A percentile compares a stretch with the other conserved stretches of the same genome.
These are phyloP conservation scores for Taurulus bubalis DNA, from an alignment of 2,113 vertebrate species.

Conservation along the genomic window DNA sequence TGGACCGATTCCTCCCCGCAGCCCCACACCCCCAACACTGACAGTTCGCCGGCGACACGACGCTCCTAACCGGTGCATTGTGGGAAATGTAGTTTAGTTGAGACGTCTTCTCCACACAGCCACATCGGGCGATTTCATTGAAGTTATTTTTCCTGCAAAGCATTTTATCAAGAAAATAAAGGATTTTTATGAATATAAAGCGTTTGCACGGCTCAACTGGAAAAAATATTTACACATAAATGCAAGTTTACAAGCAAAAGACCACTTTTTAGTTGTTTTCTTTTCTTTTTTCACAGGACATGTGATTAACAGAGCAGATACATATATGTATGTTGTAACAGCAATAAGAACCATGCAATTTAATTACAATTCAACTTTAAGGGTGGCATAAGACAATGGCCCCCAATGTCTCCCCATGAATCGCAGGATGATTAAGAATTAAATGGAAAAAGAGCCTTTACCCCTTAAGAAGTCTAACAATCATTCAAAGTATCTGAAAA, in stretches of 20 bases:
- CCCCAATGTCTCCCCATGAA: neutral
- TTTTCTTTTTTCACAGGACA: too few relatives aligned
- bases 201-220: too few relatives aligned
- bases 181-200: too few relatives aligned
- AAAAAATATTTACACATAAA: too few relatives aligned
- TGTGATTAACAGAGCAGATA: too few relatives aligned
- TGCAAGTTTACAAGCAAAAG: too few relatives aligned
- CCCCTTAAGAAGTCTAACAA: neutral
- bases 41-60: constrained; percentile 72
- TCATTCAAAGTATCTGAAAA: neutral
- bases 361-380: neutral
- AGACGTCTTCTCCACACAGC: too few relatives aligned
- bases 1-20: constrained; percentile 68
- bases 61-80: constrained; percentile 57
- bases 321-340: too few relatives aligned
- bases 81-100: constrained; percentile 73
- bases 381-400: too few relatives aligned
- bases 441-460: neutral
- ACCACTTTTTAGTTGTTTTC: too few relatives aligned
- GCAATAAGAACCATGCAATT: neutral
- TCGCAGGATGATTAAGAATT: neutral
- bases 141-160: neutral
- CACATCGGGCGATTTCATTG: too few relatives aligned
- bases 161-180: neutral
- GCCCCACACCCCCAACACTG: constrained; percentile 39